Conservation (phyloP, 2,888 invertebrate genomes). For the Lymantria dispar region DNA sequence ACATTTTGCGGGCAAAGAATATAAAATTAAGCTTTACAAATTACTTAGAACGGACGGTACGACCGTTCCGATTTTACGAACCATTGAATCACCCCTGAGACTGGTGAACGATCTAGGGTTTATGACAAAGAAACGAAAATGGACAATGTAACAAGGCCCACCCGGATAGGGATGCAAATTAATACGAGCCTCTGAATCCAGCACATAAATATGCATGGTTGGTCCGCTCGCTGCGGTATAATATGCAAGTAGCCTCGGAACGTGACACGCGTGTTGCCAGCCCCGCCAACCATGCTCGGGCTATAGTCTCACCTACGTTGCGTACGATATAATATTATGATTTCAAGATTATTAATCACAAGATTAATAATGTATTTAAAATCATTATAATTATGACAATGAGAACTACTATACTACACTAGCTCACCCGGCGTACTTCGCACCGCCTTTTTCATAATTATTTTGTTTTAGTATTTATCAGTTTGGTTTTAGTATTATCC, state of each 20-base stretch:
- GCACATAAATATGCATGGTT: constrained; percentile 76
- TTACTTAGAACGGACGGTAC: constrained; percentile 32
- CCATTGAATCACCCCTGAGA: constrained; percentile 48
- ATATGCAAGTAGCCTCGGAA: constrained; percentile 57
- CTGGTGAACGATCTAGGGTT: constrained; percentile 39
- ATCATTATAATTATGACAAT: too few species aligned
- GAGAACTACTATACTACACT: too few species aligned
- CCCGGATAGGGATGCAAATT: constrained; percentile 76
- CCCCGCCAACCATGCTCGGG: constrained; percentile 2
- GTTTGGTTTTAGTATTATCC: too few species aligned
- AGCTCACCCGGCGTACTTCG: too few species aligned
- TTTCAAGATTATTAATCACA: constrained; percentile 6
- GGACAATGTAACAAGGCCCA: constrained; percentile 61
- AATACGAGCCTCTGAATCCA: constrained; percentile 75
- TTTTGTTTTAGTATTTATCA: too few species aligned
- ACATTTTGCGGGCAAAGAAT: constrained; percentile 26
- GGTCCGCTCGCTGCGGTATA: constrained; percentile 64
- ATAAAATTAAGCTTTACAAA: constrained; percentile 28
- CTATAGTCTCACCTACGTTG: constrained; percentile 5
- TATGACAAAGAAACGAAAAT: constrained; percentile 66
- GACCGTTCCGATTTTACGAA: constrained; percentile 48
- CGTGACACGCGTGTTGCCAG: constrained; percentile 31
- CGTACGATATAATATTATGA: constrained; percentile 28
- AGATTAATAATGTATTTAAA: too few species aligned
- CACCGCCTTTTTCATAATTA: too few species aligned